Percentiles rank a stretch among this genome's conserved stretches.
Evolutionary conservation across 2,888 invertebrate species (phyloP).

Genomic region (Sussaba pulchella): DNA sequence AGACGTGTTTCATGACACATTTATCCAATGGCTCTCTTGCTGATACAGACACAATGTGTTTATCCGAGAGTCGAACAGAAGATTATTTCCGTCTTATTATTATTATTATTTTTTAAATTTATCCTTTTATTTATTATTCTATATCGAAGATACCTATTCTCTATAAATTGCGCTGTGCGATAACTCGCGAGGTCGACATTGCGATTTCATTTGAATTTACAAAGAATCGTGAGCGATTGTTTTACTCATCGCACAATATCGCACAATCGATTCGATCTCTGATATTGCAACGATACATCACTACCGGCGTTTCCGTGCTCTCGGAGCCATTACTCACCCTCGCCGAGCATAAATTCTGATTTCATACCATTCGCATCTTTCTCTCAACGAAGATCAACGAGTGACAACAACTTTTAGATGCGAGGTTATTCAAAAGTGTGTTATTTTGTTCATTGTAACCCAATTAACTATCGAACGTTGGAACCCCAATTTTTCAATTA

Average conservation of each 20-base stretch:
- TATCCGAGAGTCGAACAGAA: no score
- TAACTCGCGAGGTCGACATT: background rate
- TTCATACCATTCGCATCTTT: constrained; percentile 18
- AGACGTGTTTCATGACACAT: no score
- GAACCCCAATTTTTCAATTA: no score
- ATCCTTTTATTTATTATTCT: no score
- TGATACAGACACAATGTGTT: no score
- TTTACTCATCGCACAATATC: constrained; percentile 26
- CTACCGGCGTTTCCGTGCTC: constrained; percentile 5
- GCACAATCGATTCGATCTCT: constrained; percentile 34
- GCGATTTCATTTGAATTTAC: constrained; percentile 26
- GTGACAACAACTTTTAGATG: background rate
- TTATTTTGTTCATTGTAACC: no score
- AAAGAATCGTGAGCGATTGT: constrained; percentile 15
- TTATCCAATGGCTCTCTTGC: no score
- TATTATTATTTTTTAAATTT: no score
- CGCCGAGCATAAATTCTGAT: background rate
- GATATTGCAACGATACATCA: constrained; percentile 35
- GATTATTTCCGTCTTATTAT: no score
- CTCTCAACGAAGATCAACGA: background rate
- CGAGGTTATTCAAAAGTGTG: no score
- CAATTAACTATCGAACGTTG: no score
- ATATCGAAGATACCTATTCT: no score
- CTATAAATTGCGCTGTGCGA: background rate
- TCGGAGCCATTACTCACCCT: constrained; percentile 22